Percentiles rank a stretch among this genome's conserved stretches.
Evolutionary conservation across 2,113 vertebrate genomes (phyloP).

Genomic region (Protobothrops flavoviridis): DNA sequence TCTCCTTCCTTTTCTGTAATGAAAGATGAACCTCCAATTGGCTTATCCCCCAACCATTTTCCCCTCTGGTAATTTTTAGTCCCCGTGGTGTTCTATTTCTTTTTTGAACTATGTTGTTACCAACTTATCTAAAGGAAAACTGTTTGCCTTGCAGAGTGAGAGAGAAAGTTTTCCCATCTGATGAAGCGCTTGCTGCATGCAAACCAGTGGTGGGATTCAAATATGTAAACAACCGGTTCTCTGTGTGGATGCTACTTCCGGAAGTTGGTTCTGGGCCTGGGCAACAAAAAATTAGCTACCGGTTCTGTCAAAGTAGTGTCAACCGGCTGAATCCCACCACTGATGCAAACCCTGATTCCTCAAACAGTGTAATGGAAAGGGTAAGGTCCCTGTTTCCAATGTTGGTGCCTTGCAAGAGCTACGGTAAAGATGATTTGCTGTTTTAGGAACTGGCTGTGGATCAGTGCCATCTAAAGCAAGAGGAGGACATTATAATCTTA

Average conservation of each 20-base stretch:
- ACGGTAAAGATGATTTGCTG: background rate
- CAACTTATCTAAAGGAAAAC: background rate
- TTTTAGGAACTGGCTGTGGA: background rate
- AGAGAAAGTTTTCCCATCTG: background rate
- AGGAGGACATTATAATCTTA: background rate
- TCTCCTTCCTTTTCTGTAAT: background rate
- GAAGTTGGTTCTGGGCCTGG: too few relatives aligned
- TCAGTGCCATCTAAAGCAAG: background rate
- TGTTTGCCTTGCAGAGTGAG: background rate
- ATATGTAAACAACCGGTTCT: too few relatives aligned
- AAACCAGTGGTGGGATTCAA: too few relatives aligned
- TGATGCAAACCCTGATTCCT: background rate
- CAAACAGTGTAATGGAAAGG: background rate
- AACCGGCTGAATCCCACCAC: too few relatives aligned
- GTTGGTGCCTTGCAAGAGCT: background rate
- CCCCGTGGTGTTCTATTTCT: background rate
- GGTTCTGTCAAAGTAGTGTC: too few relatives aligned
- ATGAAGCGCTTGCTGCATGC: background rate
- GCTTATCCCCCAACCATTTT: background rate
- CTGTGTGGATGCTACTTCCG: too few relatives aligned
- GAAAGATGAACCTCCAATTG: background rate
- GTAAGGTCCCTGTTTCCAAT: background rate
- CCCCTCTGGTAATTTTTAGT: background rate
- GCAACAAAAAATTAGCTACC: too few relatives aligned
- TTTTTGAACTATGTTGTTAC: background rate